phyloP scores from a whole-genome alignment of 37 sponge, comb jelly and placozoan species.

The Hormiphora californensis region DNA sequence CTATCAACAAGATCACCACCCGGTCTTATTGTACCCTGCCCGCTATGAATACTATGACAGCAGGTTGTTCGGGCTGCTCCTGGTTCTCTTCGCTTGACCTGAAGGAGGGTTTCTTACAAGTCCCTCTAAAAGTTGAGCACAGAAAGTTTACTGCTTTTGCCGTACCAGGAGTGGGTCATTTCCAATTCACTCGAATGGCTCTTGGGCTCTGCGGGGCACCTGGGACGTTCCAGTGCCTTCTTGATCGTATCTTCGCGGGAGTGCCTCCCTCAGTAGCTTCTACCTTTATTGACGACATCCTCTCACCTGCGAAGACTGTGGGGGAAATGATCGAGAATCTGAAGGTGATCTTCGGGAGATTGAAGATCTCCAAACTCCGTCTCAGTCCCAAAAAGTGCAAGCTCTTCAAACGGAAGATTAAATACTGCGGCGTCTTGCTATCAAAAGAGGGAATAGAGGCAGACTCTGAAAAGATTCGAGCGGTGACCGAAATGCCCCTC shows the following conservation, averaged over 20 bases:
- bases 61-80: conserved; percentile 56
- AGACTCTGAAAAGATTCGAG: neutral
- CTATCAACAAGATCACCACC: conserved; percentile 61
- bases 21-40: conserved; percentile 67
- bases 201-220: conserved; percentile 59
- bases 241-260: conserved; percentile 58
- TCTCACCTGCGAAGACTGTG: conserved; percentile 34
- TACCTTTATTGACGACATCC: conserved; percentile 56
- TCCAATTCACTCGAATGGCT: conserved; percentile 58
- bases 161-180: conserved; percentile 63
- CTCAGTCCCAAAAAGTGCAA: conserved; percentile 57
- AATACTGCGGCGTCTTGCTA: conserved; percentile 58
- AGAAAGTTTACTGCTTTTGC: conserved; percentile 58
- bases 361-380: conserved; percentile 59
- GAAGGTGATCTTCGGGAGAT: conserved; percentile 56
- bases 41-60: conserved; percentile 61
- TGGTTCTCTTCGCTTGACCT: conserved; percentile 57
- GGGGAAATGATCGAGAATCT: conserved; percentile 54
- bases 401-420: conserved; percentile 53
- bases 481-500: neutral
- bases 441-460: conserved; percentile 57
- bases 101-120: conserved; percentile 65
- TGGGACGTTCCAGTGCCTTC: conserved; percentile 57
- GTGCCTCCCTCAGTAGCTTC: conserved; percentile 58
- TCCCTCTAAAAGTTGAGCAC: conserved; percentile 56